Evolutionary conservation across 2,797 vertebrate genomes (phyloP).

Genomic region (Brachymystax lenok): DNA sequence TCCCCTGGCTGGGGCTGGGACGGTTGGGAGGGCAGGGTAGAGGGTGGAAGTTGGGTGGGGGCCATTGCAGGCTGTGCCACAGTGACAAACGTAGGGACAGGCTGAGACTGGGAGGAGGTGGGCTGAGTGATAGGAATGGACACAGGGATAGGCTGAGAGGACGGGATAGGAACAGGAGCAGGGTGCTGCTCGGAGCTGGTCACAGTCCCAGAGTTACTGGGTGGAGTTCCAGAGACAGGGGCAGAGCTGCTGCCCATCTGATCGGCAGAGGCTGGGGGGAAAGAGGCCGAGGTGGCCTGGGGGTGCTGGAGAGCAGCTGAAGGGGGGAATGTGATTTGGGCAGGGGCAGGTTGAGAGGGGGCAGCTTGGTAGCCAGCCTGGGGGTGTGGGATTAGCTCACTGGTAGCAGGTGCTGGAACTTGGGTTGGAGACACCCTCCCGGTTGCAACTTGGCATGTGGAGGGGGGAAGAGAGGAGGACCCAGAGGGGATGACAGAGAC

Average conservation of each 20-base stretch:
- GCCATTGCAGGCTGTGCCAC: conserved; percentile 4
- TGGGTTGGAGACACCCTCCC: conserved; percentile 65
- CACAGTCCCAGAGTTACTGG: conserved; percentile 30
- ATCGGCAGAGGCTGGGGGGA: conserved; percentile 31
- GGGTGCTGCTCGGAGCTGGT: conserved; percentile 59
- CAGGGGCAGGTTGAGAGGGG: conserved; percentile 13
- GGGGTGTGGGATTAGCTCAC: conserved; percentile 49
- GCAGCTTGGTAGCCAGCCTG: conserved; percentile 52
- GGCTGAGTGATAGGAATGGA: conserved; percentile 8
- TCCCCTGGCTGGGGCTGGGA: conserved; percentile 71
- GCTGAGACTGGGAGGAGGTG: conserved; percentile 18
- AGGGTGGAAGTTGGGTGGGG: neutral
- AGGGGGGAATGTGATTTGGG: conserved; percentile 43
- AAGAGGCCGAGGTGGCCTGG: conserved; percentile 38
- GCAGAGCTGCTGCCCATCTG: conserved; percentile 11
- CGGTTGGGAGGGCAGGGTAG: conserved; percentile 10
- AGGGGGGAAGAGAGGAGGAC: conserved; percentile 51
- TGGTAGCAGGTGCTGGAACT: conserved; percentile 33
- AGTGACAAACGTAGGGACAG: neutral
- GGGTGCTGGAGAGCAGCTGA: conserved; percentile 27
- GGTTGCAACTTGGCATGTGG: conserved; percentile 19
- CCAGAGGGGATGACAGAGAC: conserved; percentile 37
- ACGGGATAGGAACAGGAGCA: conserved; percentile 24
- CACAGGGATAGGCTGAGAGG: conserved; percentile 11
- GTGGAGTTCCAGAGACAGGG: conserved; percentile 34